phyloP scores from a whole-genome alignment of 1,140 invertebrate species.

The Eubasilissa regina region DNA sequence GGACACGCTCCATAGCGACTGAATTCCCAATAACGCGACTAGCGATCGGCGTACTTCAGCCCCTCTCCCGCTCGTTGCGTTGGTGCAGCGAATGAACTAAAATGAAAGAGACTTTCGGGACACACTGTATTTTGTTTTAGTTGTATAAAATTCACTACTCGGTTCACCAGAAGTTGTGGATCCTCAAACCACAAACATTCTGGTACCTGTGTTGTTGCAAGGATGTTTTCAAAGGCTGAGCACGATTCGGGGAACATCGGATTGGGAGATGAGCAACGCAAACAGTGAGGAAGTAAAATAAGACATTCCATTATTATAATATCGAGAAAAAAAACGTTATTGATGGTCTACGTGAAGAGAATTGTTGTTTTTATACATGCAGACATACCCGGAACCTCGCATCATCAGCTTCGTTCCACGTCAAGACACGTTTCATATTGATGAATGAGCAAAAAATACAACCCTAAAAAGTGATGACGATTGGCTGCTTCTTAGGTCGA shows the following conservation, averaged over 20 bases:
- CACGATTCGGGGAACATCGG: not conserved
- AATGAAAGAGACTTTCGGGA: too few species aligned
- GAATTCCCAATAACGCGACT: too few species aligned
- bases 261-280: not conserved
- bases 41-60: too few species aligned
- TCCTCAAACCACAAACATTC: too few species aligned
- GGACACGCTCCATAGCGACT: too few species aligned
- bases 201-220: too few species aligned
- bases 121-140: too few species aligned
- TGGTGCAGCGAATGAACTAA: too few species aligned
- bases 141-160: too few species aligned
- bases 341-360: not conserved
- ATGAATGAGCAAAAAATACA: slow-evolving; percentile 22
- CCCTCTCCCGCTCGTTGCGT: too few species aligned
- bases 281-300: slow-evolving; percentile 8
- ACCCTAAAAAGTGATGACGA: slow-evolving; percentile 31
- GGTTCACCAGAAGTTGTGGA: too few species aligned
- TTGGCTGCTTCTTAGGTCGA: not conserved
- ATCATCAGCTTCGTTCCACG: not conserved
- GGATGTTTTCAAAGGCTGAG: too few species aligned
- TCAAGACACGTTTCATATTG: slow-evolving; percentile 21
- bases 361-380: slow-evolving; percentile 7
- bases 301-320: slow-evolving; percentile 9
- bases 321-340: not conserved
- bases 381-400: slow-evolving; percentile 8